phyloP scores from a whole-genome alignment of 2,888 invertebrate species.

The Caenorhabditis japonica region DNA sequence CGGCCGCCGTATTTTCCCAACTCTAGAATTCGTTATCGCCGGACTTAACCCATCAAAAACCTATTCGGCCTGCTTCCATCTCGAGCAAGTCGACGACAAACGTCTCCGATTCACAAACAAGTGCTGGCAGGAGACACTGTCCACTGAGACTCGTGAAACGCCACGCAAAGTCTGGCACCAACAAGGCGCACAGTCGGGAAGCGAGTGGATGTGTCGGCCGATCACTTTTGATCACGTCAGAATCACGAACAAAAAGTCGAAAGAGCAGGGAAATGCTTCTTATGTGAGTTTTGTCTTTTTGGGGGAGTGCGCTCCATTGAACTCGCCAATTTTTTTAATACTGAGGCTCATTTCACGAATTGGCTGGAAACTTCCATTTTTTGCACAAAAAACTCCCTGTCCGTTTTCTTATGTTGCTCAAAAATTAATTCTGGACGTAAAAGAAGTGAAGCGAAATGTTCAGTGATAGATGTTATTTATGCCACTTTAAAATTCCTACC shows the following conservation, averaged over 20 bases:
- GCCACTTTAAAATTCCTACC: too few relatives aligned
- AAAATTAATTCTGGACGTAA: too few relatives aligned
- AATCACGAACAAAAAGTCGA: slow-evolving; percentile 17
- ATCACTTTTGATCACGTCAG: slow-evolving; percentile 24
- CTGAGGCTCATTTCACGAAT: too few relatives aligned
- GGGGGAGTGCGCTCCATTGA: too few relatives aligned
- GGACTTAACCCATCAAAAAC: slow-evolving; percentile 5
- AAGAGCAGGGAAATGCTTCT: slow-evolving; percentile 1
- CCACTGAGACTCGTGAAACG: background rate
- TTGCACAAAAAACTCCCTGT: too few relatives aligned
- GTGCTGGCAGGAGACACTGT: background rate
- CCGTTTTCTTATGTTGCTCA: too few relatives aligned
- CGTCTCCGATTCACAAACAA: background rate
- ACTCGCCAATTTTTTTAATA: too few relatives aligned
- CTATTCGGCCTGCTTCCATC: slow-evolving; percentile 3
- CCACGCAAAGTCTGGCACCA: slow-evolving; percentile 21
- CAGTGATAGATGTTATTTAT: too few relatives aligned
- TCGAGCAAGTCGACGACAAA: slow-evolving; percentile 8
- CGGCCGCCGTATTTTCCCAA: slow-evolving; percentile 18
- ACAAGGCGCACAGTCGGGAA: slow-evolving; percentile 2
- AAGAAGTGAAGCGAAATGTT: too few relatives aligned
- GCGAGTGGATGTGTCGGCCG: slow-evolving; percentile 9
- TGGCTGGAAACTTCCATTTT: too few relatives aligned
- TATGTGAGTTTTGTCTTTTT: slow-evolving; percentile 32
- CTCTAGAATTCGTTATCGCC: slow-evolving; percentile 6